Evolutionary conservation across 2,113 vertebrate genomes (phyloP), one percentile per base, ranked within the genome.

Genomic region (Aptenodytes patagonicus): DNA sequence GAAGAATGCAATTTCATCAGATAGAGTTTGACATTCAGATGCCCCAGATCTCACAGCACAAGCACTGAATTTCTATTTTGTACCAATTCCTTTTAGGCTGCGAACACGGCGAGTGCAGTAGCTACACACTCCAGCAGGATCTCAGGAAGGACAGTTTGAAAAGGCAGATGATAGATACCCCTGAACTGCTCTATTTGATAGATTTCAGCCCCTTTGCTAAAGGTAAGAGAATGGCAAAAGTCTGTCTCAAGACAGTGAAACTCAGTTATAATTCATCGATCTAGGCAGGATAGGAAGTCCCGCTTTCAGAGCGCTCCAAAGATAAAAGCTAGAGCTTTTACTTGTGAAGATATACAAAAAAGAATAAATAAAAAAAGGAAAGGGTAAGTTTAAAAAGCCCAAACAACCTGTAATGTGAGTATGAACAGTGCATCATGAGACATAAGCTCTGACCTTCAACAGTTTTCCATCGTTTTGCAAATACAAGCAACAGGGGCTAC

Each of bases 1-100:
- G 31, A 96, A 96, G 77, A 96, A 97, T 42, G 65, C 64, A 84
- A 91, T 95, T 80, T 91, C 81, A 78, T 89, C 81, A 68, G 68
- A 83, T 61, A 55, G 51, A 95, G 60, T 81, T 8, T 90, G 90
- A 96, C 87, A 97, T 88, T 92, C 83, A 94, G 80, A 71, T 83
- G 60, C 55, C 72, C 60, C 44, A 32, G 64, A 69, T 92, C 77
- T 70, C 76, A 52, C 17, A 72, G 75, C 75, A 87, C 55, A 80
- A 72, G 51, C 34, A 3, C 3, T 44, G 66, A 96, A 96, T 93
- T 94, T 84, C 84, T 60, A 58, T 91, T 93, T 91, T 66, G 68
- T 75, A 81, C 31, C 19, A 57, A 62, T 57, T 36, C 34, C 31
- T 95, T 91, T 58, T 11, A 81, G 68, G 46, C 75, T 52, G 7